A percentile compares a stretch with the other conserved stretches of the same genome.
Conservation (phyloP, 2,113 vertebrate genomes). For the Ardeotis arabs region DNA sequence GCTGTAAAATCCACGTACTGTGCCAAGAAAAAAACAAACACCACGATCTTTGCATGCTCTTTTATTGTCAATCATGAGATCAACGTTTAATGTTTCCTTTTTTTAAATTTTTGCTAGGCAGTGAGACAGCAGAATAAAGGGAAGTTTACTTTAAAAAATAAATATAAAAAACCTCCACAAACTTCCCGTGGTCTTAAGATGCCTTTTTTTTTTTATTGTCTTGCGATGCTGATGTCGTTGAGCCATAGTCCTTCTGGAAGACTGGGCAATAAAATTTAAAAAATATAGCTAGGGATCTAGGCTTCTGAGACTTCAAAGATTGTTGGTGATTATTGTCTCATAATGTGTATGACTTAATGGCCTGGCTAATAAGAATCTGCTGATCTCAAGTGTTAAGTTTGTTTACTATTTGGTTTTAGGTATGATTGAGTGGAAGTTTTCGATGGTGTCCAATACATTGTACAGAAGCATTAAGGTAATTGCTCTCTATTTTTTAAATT, state of each 20-base stretch:
- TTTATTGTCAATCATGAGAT: accelerated
- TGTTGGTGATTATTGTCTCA: not conserved
- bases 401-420: not conserved
- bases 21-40: not conserved
- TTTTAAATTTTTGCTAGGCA: not conserved
- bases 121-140: not conserved
- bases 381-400: not conserved
- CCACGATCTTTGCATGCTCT: accelerated
- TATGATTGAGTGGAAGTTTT: not conserved
- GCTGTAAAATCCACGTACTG: accelerated
- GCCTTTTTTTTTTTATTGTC: not conserved
- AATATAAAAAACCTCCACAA: not conserved
- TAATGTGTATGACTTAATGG: not conserved
- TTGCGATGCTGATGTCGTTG: accelerated
- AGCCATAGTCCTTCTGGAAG: not conserved
- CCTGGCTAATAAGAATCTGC: not conserved
- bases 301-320: not conserved
- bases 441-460: not conserved
- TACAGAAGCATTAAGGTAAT: conserved; percentile 27
- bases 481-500: not conserved
- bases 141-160: accelerated
- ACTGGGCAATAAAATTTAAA: accelerated
- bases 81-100: accelerated
- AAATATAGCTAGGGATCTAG: accelerated
- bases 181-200: accelerated